Percentiles rank a stretch among this genome's conserved stretches.
Evolutionary conservation across 2,888 invertebrate genomes (phyloP).

Genomic region (Therioaphis trifolii): DNA sequence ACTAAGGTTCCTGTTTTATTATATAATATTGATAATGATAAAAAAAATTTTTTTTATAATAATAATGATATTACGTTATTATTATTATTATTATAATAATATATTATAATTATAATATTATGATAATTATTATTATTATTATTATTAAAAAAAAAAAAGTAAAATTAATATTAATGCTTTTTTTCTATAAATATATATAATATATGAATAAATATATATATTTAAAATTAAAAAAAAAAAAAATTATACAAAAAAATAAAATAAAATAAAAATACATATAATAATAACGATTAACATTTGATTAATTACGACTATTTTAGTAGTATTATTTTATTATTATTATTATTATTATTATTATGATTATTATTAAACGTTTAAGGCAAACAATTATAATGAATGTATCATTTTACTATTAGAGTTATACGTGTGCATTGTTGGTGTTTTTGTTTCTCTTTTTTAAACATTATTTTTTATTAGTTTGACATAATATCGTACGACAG

Average conservation of each 20-base stretch:
- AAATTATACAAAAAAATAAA: slow-evolving; percentile 31
- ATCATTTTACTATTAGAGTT: slow-evolving; percentile 64
- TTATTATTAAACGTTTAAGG: slow-evolving; percentile 62
- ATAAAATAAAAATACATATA: neutral
- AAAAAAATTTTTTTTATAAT: slow-evolving; percentile 49
- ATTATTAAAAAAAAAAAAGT: slow-evolving; percentile 59
- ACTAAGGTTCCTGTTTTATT: slow-evolving; percentile 69
- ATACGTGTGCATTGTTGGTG: slow-evolving; percentile 65
- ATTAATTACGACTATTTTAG: slow-evolving; percentile 59
- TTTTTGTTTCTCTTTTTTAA: slow-evolving; percentile 61
- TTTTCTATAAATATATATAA: slow-evolving; percentile 58
- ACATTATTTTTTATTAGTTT: slow-evolving; percentile 44
- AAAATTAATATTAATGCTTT: slow-evolving; percentile 61
- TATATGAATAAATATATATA: slow-evolving; percentile 36
- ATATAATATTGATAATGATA: slow-evolving; percentile 64
- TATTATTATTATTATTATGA: slow-evolving; percentile 44
- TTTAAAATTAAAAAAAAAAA: slow-evolving; percentile 30
- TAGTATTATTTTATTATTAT: slow-evolving; percentile 60
- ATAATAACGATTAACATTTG: slow-evolving; percentile 51
- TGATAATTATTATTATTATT: slow-evolving; percentile 43
- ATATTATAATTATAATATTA: slow-evolving; percentile 43
- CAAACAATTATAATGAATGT: slow-evolving; percentile 62
- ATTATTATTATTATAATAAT: slow-evolving; percentile 56
- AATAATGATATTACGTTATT: slow-evolving; percentile 54
- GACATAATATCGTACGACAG: slow-evolving; percentile 45